Conservation (phyloP, 2,888 invertebrate species). For the Lasioglossum leucozonium region DNA sequence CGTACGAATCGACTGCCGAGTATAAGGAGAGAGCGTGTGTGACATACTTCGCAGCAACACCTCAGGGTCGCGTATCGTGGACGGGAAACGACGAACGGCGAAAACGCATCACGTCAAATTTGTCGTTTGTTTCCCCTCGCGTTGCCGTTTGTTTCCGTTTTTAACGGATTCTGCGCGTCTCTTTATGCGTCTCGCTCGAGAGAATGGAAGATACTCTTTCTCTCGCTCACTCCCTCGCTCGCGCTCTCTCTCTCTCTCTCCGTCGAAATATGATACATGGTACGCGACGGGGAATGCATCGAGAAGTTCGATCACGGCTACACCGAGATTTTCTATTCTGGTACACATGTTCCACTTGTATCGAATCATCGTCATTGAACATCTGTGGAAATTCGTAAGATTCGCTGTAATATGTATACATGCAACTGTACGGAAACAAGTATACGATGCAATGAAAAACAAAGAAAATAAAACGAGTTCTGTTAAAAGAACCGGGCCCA, state of each 20-base stretch:
- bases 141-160: neutral
- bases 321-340: constrained; percentile 16
- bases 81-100: constrained; percentile 53
- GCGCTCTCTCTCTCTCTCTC: neutral
- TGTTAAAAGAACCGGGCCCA: constrained; percentile 48
- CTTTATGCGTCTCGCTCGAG: neutral
- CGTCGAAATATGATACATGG: constrained; percentile 41
- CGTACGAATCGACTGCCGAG: no score
- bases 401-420: constrained; percentile 11
- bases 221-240: no score
- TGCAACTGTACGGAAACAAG: constrained; percentile 27
- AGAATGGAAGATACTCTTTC: neutral
- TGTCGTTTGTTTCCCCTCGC: constrained; percentile 23
- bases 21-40: constrained; percentile 48
- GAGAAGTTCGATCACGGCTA: constrained; percentile 11
- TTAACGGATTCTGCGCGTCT: constrained; percentile 32
- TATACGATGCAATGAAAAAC: constrained; percentile 17
- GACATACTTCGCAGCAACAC: constrained; percentile 62
- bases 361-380: neutral
- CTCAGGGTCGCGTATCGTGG: constrained; percentile 57
- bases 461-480: constrained; percentile 20
- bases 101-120: constrained; percentile 35
- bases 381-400: neutral
- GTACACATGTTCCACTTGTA: neutral
- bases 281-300: constrained; percentile 27